Evolutionary conservation across 1,140 invertebrate species (phyloP).

Genomic region (Glossosoma conforme): DNA sequence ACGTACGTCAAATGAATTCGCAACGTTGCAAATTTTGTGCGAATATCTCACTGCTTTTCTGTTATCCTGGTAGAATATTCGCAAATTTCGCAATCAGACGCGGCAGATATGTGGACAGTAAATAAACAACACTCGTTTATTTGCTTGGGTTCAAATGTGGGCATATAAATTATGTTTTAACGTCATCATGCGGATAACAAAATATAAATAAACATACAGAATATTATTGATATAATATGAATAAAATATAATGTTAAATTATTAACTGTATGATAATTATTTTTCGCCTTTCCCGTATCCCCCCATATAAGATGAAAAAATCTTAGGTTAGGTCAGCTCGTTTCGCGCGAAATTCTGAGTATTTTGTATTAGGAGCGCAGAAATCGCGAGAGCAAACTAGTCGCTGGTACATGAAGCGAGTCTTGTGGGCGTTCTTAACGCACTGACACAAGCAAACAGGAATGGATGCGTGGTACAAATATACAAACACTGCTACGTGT

Average conservation of each 20-base stretch:
- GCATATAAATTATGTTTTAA: too few species aligned
- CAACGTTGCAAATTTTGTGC: conserved; percentile 24
- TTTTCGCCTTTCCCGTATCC: background rate
- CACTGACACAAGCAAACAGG: background rate
- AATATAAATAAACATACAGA: too few species aligned
- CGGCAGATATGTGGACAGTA: background rate
- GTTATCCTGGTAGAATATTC: conserved; percentile 28
- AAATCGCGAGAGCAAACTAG: background rate
- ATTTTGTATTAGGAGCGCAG: conserved; percentile 27
- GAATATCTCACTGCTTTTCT: conserved; percentile 11
- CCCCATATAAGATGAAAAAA: conserved; percentile 8
- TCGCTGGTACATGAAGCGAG: background rate
- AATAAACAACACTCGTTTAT: too few species aligned
- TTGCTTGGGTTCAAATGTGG: too few species aligned
- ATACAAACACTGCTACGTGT: background rate
- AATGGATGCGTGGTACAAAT: background rate
- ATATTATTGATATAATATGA: too few species aligned
- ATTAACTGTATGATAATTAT: too few species aligned
- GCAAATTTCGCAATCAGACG: conserved; percentile 29
- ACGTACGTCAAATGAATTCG: conserved; percentile 17
- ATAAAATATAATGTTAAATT: too few species aligned
- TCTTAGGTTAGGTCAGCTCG: conserved; percentile 24
- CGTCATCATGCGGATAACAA: too few species aligned
- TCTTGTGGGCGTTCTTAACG: background rate
- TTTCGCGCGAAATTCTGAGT: conserved; percentile 31